Base-by-base conservation (phyloP, 37 sponge, comb jelly and placozoan species). In the Geodia barretti region DNA sequence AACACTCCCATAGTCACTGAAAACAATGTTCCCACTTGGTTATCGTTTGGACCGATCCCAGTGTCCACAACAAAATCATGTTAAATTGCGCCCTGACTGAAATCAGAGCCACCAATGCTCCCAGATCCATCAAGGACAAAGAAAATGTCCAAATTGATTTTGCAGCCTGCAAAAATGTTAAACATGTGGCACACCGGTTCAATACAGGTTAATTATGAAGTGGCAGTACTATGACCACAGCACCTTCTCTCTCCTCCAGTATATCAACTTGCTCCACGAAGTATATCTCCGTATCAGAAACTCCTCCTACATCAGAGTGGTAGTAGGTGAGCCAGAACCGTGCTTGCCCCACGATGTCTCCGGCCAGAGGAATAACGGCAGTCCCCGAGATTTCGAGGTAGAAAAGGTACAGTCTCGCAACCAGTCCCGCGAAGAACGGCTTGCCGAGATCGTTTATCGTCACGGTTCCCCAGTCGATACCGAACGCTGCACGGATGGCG, bases 11-110 rank as follows among this genome's bases (percentile, higher is more conserved):
- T 1, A 4, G 40, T 32, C 23, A 36, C 77, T 35, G 26, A 25
- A 77, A 19, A 38, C 60, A 8, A 62, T n/a, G 60, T 34, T 23
- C 77, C 64, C 3, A 77, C 28, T 37, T 61, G 39, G 28, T 62
- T 40, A 0, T n/a, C 25, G 1, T 63, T 43, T 1, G n/a, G n/a
- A 17, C 77, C 64, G 24, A 37, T 64, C 20, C 5, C 8, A 11
- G 38, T 2, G 7, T 36, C 64, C 19, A 38, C 25, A 34, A 35
- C 60, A 24, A 77, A 77, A 8, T 36, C 25, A n/a, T 29, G 23
- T 19, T 60, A 74, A 74, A 70, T 9, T 70, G n/a, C n/a, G n/a
- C n/a, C n/a, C n/a, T n/a, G n/a, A n/a, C n/a, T n/a, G 14, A 47
- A 47, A 47, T 47, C 54, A 47, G 54, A 47, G 14, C 54, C 14